These are phyloP conservation scores for rat (Rattus norvegicus) DNA, from an alignment of 2,113 vertebrate genomes.

Conservation along the genomic window GRCr8 NC_086032.1:71820501-71821000, in stretches of 20 bases:
- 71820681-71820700: neutral
- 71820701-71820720: neutral
- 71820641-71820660: neutral
- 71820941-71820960: neutral
- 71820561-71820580: neutral
- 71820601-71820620: neutral
- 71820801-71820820: neutral
- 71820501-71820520: neutral
- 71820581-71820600: neutral
- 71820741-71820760: neutral
- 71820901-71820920: neutral
- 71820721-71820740: neutral
- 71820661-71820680: neutral
- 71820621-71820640: neutral
- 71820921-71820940: neutral
- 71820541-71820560: neutral
- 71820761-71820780: neutral
- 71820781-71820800: neutral
- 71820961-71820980: neutral
- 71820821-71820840: neutral
- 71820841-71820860: neutral
- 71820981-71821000: fast-evolving
- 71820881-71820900: neutral
- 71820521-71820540: neutral
- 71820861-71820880: neutral